A percentile compares a stretch with the other conserved stretches of the same genome.
phyloP scores from a whole-genome alignment of 2,113 vertebrate genomes.

The Microcebus tavaratra region DNA sequence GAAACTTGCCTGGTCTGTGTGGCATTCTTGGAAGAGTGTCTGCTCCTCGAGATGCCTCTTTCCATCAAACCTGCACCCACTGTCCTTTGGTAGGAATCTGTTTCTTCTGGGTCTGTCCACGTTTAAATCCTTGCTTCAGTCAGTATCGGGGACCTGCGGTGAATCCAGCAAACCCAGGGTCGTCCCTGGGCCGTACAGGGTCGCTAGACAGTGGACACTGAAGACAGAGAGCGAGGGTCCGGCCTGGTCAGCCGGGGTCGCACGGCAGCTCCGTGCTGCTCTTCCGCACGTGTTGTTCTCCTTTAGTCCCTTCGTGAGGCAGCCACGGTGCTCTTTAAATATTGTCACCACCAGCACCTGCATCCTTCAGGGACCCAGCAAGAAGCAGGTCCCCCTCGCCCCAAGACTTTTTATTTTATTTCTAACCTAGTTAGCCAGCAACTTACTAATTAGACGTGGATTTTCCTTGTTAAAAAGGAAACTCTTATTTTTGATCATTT shows the following conservation, averaged over 20 bases:
- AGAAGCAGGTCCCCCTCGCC: neutral
- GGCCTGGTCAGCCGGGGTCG: neutral
- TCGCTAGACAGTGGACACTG: neutral
- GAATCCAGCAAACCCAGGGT: neutral
- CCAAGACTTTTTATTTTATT: neutral
- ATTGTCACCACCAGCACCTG: neutral
- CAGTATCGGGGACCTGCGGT: neutral
- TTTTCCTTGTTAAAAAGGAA: neutral
- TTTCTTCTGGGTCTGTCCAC: neutral
- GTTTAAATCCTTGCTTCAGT: neutral
- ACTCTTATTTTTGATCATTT: neutral
- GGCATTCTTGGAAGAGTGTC: neutral
- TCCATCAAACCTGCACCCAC: neutral
- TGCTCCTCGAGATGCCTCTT: neutral
- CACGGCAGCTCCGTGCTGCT: fast-evolving
- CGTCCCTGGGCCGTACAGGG: fast-evolving
- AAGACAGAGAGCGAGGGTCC: neutral
- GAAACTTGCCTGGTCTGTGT: neutral
- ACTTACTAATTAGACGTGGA: neutral
- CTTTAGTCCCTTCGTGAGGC: neutral
- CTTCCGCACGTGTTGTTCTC: neutral
- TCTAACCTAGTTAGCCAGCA: neutral
- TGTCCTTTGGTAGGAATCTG: neutral
- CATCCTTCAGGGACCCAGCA: neutral
- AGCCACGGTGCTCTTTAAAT: neutral